Conservation (phyloP, 1,140 invertebrate genomes). For the Drosophila sp. region DNA sequence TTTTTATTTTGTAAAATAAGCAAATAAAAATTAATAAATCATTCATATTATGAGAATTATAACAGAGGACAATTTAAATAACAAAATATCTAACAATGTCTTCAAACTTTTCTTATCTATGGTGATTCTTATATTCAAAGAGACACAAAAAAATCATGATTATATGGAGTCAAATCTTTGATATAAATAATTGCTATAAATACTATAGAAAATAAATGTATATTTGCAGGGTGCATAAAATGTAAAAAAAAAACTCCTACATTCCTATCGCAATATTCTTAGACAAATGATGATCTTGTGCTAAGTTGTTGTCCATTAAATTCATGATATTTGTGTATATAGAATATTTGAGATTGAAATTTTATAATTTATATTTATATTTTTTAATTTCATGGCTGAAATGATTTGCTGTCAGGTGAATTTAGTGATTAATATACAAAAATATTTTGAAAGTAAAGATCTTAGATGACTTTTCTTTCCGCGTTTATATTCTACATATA, state of each 20-base stretch:
- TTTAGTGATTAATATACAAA: conserved; percentile 47
- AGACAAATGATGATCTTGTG: neutral
- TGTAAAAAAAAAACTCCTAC: neutral
- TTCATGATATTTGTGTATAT: conserved; percentile 4
- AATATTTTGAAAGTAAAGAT: conserved; percentile 45
- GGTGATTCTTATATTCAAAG: no score
- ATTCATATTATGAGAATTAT: no score
- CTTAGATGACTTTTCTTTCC: conserved; percentile 15
- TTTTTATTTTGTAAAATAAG: no score
- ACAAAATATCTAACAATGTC: no score
- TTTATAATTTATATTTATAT: conserved; percentile 65
- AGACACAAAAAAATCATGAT: no score
- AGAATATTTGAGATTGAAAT: conserved; percentile 58
- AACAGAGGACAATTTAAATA: no score
- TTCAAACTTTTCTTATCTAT: no score
- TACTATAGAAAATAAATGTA: neutral
- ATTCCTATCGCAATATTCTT: neutral
- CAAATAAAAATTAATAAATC: no score
- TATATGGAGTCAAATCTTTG: no score
- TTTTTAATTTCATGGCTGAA: conserved; percentile 71
- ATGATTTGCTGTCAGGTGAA: conserved; percentile 70
- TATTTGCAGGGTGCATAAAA: neutral
- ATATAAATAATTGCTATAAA: neutral
- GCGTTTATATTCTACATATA: conserved; percentile 1
- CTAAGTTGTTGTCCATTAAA: neutral